phyloP scores from a whole-genome alignment of 2,113 vertebrate species.

The Lagopus muta region DNA sequence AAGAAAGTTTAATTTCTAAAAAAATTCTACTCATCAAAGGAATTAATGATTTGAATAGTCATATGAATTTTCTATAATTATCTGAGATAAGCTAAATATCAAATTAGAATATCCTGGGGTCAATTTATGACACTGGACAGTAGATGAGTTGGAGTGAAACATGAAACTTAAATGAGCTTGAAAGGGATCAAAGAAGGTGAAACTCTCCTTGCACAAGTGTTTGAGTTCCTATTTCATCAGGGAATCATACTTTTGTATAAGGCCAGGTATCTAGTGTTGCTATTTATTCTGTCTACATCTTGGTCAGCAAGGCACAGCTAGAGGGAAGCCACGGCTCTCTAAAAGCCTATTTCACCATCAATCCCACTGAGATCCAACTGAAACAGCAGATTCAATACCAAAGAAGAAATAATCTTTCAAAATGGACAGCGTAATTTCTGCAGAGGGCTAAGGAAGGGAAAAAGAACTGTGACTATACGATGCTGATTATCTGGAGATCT shows the following conservation, averaged over 20 bases:
- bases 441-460: not conserved
- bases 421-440: not conserved
- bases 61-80: not conserved
- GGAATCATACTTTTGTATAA: not conserved
- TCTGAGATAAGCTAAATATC: not conserved
- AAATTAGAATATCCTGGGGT: not conserved
- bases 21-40: not conserved
- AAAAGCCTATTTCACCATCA: not conserved
- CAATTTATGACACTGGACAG: not conserved
- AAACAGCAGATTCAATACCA: not conserved
- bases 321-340: accelerated
- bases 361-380: not conserved
- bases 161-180: not conserved
- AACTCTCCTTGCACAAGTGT: not conserved
- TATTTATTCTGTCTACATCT: not conserved
- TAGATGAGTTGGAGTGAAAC: not conserved
- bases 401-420: not conserved
- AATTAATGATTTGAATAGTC: not conserved
- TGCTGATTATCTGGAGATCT: not conserved
- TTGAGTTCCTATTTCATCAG: not conserved
- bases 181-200: not conserved
- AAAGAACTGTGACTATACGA: not conserved
- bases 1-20: not conserved
- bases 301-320: not conserved
- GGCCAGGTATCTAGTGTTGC: not conserved